These are phyloP conservation scores for Typhlomys cinereus DNA, from an alignment of 2,113 vertebrate genomes.

Conservation along the genomic window DNA sequence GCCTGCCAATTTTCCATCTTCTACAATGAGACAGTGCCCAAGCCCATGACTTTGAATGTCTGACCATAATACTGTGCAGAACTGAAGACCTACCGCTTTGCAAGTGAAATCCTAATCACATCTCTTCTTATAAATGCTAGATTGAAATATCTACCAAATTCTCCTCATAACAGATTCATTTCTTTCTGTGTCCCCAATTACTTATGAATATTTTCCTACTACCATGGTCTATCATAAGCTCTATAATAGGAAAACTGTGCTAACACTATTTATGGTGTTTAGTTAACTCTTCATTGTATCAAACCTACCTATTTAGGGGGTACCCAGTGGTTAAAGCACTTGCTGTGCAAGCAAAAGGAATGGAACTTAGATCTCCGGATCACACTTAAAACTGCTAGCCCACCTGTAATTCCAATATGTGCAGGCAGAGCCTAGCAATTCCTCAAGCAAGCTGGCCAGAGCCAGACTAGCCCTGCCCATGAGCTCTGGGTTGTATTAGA, in stretches of 20 bases:
- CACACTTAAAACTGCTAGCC: too few relatives aligned
- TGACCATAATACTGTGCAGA: neutral
- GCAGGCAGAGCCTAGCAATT: too few relatives aligned
- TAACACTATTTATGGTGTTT: neutral
- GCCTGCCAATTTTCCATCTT: neutral
- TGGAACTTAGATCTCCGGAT: too few relatives aligned
- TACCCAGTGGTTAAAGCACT: too few relatives aligned
- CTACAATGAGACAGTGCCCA: neutral
- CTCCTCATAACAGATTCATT: neutral
- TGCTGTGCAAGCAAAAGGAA: too few relatives aligned
- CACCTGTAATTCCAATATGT: too few relatives aligned
- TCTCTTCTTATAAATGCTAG: neutral
- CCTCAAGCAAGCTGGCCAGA: too few relatives aligned
- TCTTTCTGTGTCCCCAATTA: neutral
- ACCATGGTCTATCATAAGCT: neutral
- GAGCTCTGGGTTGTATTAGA: too few relatives aligned
- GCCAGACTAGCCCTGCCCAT: too few relatives aligned
- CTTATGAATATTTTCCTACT: neutral
- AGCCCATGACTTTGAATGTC: neutral
- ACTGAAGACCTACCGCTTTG: neutral
- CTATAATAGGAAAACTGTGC: neutral
- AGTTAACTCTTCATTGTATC: too few relatives aligned
- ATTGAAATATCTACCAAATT: neutral
- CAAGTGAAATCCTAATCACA: neutral
- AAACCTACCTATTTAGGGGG: too few relatives aligned